A percentile compares a stretch with the other conserved stretches of the same genome.
These are phyloP conservation scores for Hippopotamus amphibius DNA, from an alignment of 2,113 vertebrate genomes.

Conservation along the genomic window DNA sequence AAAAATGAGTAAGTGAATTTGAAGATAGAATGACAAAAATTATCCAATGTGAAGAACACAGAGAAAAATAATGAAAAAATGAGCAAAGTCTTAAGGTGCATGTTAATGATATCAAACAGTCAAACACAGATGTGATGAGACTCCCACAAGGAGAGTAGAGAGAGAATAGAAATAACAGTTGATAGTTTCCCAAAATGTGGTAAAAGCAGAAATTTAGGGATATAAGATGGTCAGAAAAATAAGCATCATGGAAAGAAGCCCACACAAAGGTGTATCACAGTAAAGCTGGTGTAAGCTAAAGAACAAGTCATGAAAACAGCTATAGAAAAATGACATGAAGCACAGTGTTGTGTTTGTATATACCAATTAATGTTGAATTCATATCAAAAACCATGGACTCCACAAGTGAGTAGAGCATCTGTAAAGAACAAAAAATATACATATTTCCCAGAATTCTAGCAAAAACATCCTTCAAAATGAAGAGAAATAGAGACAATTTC, in stretches of 20 bases:
- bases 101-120: neutral
- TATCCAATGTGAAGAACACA: neutral
- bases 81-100: neutral
- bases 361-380: neutral
- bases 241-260: neutral
- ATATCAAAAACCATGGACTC: neutral
- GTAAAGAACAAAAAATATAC: neutral
- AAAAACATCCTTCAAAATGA: neutral
- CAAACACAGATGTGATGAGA: neutral
- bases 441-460: neutral
- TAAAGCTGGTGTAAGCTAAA: neutral
- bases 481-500: neutral
- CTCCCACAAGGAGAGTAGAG: neutral
- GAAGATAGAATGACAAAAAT: neutral
- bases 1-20: neutral
- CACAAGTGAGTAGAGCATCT: neutral
- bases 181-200: neutral
- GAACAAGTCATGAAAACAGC: neutral
- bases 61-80: neutral
- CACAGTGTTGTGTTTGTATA: neutral
- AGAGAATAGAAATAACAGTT: neutral
- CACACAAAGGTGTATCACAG: neutral
- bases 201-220: neutral
- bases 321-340: neutral
- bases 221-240: neutral